Base-by-base conservation (phyloP, 2,113 vertebrate genomes). In the Siniperca chuatsi region DNA sequence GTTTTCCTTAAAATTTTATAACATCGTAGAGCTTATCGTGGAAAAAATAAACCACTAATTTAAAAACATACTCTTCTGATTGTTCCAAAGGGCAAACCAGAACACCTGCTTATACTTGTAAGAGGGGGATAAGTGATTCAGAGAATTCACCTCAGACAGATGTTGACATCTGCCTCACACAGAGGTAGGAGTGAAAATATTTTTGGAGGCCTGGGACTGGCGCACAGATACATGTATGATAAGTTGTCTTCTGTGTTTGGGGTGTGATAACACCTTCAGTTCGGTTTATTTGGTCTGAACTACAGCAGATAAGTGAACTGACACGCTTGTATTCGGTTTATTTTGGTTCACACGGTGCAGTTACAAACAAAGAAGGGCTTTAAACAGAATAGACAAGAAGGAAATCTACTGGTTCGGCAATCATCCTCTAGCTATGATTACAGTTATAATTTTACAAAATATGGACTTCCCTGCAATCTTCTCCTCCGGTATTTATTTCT, bases 111-210 rank as follows among this genome's bases (percentile, higher is more conserved):
- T 54, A 48, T 25, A 60, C 37, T n/a, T 44, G 5, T 44, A 77
- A 76, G 20, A 76, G 16, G 29, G 29, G 33, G 46, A 42, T 55
- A 40, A 82, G 69, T 4, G 1, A 65, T 85, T 83, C 62, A 58
- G 29, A 74, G 58, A 35, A 75, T 74, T 78, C 21, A 48, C 0
- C 33, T 76, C 40, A 58, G 89, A 87, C 88, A 83, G 82, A 81
- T 92, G 89, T 79, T 79, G 77, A 81, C 82, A 44, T 64, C 33
- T 87, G 50, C 66, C 67, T 78, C 48, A 70, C 44, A 62, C 52
- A 75, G 23, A 68, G 62, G 46, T 2, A 40, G 60, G 12, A 55
- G 35, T 13, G 4, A 15, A 23, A 6, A 40, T 18, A 37, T 37
- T 48, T 23, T 33, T 20, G 35, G 23, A 44, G 54, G 44, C 23